Percentiles rank a stretch among this genome's conserved stretches.
These are phyloP conservation scores for Sarcophaga variegata DNA, from an alignment of 2,888 invertebrate species.

Conservation along the genomic window DNA sequence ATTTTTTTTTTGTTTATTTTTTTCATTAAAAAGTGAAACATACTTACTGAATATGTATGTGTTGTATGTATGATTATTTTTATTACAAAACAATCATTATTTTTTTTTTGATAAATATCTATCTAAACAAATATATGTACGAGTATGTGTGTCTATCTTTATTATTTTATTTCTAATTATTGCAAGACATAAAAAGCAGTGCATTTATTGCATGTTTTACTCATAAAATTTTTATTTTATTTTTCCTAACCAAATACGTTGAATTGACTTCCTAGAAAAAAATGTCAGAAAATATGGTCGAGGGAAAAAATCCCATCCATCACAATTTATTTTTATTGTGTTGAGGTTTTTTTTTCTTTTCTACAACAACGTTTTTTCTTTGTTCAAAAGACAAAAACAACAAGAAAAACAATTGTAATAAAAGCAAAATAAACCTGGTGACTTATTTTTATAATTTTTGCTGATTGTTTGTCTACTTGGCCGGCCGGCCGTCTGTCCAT, in stretches of 20 bases:
- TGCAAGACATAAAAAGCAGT: not conserved
- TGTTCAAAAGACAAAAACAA: constrained; percentile 17
- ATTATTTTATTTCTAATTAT: not conserved
- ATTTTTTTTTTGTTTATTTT: not conserved
- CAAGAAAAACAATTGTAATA: constrained; percentile 30
- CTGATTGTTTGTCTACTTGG: not conserved
- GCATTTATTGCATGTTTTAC: not conserved
- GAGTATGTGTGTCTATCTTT: not conserved
- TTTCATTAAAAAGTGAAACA: not conserved
- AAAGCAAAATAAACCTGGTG: constrained; percentile 63
- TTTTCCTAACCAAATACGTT: constrained; percentile 4
- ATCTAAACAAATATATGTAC: not conserved
- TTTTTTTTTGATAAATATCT: not conserved
- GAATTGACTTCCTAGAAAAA: constrained; percentile 58
- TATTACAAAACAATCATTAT: not conserved
- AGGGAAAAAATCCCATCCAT: constrained; percentile 55
- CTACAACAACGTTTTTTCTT: constrained; percentile 24
- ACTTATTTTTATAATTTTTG: constrained; percentile 57
- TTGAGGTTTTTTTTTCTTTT: not conserved
- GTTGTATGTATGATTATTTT: not conserved
- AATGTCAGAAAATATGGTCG: not conserved
- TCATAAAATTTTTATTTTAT: not conserved
- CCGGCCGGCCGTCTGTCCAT: not conserved
- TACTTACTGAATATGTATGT: not conserved
- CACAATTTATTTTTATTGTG: constrained; percentile 36